Base-by-base conservation (phyloP, 2,888 invertebrate species). In the Junonia oenone region DNA sequence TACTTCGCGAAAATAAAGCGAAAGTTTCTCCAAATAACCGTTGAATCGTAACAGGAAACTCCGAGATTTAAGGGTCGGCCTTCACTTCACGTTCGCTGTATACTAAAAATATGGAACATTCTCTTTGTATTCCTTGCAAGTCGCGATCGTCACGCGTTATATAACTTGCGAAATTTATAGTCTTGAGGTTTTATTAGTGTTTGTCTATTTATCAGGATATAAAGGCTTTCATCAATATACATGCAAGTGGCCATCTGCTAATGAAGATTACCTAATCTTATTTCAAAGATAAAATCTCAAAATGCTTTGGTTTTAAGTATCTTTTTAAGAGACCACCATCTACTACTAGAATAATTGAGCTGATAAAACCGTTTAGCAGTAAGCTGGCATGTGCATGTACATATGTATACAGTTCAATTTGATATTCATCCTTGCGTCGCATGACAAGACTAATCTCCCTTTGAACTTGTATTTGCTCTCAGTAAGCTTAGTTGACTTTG, bases 21-120 rank as follows among this genome's bases (percentile, higher is more conserved):
- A 49, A 50, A 48, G 45, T 50, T 52, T 40, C 43, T 45, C 33
- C 38, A 56, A 53, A 59, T 35, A 59, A 55, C 40, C 52, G 50
- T 56, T 59, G 52, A 53, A 59, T 56, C 46, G 52, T 50, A 50
- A 56, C 56, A 49, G 59, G 52, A 59, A 59, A 59, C 40, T 45
- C 40, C 40, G 33, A 51, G 47, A 43, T 56, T 40, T 45, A 40
- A 56, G 56, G 47, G 33, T 56, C 43, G 51, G 40, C 43, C 47
- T 40, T 46, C 19, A 17, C 33, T 40, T 51, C 56, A 51, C 51
- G 51, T 46, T 47, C 47, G 40, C 19, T 37, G 47, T 52, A 27
- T 46, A 56, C 47, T 13, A 51, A 51, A 56, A 51, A 56, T 56
- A 51, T 52, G 48, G 47, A 33, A 35, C 50, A 37, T 0, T 43